A percentile compares a stretch with the other conserved stretches of the same genome.
phyloP scores from a whole-genome alignment of 2,888 invertebrate species.

The Drosophila tripunctata region DNA sequence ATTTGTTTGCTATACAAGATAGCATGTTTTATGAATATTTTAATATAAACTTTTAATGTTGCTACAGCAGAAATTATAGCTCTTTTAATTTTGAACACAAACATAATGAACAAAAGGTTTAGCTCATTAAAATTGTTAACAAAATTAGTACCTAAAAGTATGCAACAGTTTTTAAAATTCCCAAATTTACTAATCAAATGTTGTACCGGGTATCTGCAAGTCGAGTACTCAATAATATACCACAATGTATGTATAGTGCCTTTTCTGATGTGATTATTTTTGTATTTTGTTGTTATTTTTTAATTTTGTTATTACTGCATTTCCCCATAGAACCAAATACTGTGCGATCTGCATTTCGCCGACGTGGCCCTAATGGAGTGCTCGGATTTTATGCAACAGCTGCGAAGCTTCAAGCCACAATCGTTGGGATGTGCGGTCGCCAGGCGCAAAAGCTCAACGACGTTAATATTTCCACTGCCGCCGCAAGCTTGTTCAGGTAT shows the following conservation, averaged over 20 bases:
- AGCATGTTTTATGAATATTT: too few relatives aligned
- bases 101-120: too few relatives aligned
- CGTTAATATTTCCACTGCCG: slow-evolving; percentile 96
- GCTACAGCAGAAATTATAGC: too few relatives aligned
- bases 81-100: too few relatives aligned
- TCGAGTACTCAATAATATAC: not conserved
- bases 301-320: not conserved
- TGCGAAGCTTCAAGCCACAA: slow-evolving; percentile 97
- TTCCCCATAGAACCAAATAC: slow-evolving; percentile 91
- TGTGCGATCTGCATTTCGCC: slow-evolving; percentile 98
- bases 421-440: slow-evolving; percentile 97
- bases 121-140: too few relatives aligned
- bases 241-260: not conserved
- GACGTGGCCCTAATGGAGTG: slow-evolving; percentile 99
- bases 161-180: not conserved
- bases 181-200: not conserved
- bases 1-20: too few relatives aligned
- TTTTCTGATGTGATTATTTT: not conserved
- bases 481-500: slow-evolving; percentile 97
- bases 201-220: not conserved
- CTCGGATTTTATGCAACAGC: slow-evolving; percentile 98
- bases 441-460: slow-evolving; percentile 95
- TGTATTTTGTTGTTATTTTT: not conserved
- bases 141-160: not conserved
- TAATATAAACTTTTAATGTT: too few relatives aligned